A percentile compares a stretch with the other conserved stretches of the same genome.
These are phyloP conservation scores for Amia ocellicauda DNA, from an alignment of 2,113 vertebrate genomes.

Conservation along the genomic window DNA sequence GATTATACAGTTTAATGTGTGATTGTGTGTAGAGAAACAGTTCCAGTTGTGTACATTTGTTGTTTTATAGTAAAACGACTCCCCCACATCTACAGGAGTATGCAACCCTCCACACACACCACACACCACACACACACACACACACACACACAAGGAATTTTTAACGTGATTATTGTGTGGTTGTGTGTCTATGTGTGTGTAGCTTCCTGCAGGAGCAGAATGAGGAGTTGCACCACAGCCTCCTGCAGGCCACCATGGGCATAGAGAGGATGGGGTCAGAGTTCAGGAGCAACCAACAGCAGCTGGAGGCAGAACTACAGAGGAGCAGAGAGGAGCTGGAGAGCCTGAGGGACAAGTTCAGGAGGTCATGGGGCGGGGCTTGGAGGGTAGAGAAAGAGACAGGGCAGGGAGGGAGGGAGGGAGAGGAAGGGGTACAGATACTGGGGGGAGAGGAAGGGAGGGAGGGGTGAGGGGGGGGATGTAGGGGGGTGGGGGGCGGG, in stretches of 20 bases:
- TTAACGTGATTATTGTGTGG: no score
- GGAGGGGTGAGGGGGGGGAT: neutral
- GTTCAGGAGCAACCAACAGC: slow-evolving; percentile 58
- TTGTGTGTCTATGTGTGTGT: no score
- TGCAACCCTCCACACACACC: no score
- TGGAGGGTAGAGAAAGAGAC: neutral
- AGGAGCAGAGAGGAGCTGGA: slow-evolving; percentile 57
- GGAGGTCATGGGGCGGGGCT: slow-evolving; percentile 43
- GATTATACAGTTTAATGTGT: no score
- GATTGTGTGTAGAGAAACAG: no score
- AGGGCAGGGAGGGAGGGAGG: neutral
- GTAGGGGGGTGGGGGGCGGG: neutral
- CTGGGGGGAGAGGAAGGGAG: neutral
- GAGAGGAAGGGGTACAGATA: no score
- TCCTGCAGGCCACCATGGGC: slow-evolving; percentile 51
- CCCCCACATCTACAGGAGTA: no score
- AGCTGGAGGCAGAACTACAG: slow-evolving; percentile 61
- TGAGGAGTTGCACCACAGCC: slow-evolving; percentile 51
- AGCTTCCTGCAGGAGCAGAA: slow-evolving; percentile 61
- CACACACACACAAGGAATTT: no score
- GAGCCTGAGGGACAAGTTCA: slow-evolving; percentile 57
- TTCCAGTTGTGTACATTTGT: no score
- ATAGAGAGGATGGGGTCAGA: slow-evolving; percentile 65
- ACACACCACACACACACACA: no score
- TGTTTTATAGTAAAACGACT: no score